phyloP scores from a whole-genome alignment of 2,113 vertebrate species.

The Nannospalax galili region DNA sequence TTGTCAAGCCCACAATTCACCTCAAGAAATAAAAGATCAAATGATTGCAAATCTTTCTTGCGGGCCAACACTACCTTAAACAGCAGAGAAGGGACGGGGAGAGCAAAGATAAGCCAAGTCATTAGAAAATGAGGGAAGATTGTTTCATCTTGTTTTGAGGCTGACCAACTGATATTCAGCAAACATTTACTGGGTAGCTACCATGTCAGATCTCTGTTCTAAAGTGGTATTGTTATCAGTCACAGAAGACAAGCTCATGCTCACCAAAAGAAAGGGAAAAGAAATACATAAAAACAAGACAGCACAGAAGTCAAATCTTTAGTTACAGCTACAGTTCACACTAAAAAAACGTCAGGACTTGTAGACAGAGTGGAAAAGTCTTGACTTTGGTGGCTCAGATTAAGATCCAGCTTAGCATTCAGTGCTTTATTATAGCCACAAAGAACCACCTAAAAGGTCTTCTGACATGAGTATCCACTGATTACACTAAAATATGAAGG shows the following conservation, averaged over 20 bases:
- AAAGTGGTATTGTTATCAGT: background rate
- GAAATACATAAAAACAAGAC: background rate
- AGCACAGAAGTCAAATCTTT: background rate
- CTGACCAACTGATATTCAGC: constrained; percentile 7
- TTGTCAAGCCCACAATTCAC: constrained; percentile 1
- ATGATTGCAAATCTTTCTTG: background rate
- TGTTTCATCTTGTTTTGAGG: background rate
- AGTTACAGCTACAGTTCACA: background rate
- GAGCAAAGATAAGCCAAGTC: background rate
- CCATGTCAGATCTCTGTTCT: background rate
- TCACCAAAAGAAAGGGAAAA: background rate
- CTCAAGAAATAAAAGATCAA: constrained; percentile 17
- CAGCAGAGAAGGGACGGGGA: background rate
- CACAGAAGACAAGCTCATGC: background rate
- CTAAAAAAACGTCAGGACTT: background rate
- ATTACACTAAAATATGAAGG: background rate
- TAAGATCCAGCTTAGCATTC: background rate
- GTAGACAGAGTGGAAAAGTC: background rate
- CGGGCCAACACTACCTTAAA: background rate
- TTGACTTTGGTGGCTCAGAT: background rate
- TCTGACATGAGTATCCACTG: background rate
- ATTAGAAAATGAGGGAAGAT: background rate
- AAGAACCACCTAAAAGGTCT: background rate
- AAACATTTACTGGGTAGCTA: background rate
- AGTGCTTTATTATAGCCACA: background rate